Evolutionary conservation across 2,888 invertebrate genomes (phyloP), one percentile per base, ranked within the genome.

Genomic region (Drosophila meridionalis): DNA sequence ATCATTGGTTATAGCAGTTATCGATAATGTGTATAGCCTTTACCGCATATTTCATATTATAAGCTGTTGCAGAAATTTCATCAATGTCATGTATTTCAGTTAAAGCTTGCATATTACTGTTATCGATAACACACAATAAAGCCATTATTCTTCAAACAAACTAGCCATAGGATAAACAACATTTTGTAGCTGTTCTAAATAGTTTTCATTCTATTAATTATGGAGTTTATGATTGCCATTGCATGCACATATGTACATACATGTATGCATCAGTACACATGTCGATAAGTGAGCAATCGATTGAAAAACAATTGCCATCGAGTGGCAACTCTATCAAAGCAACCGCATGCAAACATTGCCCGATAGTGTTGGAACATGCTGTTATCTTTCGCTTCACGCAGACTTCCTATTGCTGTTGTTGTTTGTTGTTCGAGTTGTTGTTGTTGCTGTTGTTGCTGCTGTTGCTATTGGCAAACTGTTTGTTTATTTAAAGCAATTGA

Each of bases 401-500:
- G 38, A 40, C 30, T 56, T 56, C 56, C 52, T 52, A 52, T 52
- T 52, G 52, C 34, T 36, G 34, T 7, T 26, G 45, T 36, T 12
- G 12, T 53, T 12, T 42, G 42, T 34, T 9, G 9, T 52, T 0
- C 14, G 20, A 20, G 58, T 32, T 61, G 57, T 28, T 45, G 56
- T 4, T 56, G 30, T 12, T 64, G 52, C 50, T 63, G 53, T 26
- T 50, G 71, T 3, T 70, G 67, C 65, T 76, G 64, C 55, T 59
- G 40, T 52, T 66, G 80, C 67, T 53, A 36, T 45, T 78, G 80
- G 68, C 76, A 66, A 71, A 70, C 70, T 90, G 76, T 83, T 90
- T 87, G 87, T 90, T 90, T 88, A 86, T 90, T 87, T 83, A 89
- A 87, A 81, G 82, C 83, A 80, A 86, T 82, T 83, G 89, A 76